Evolutionary conservation across 2,113 vertebrate species (phyloP), one percentile per base, ranked within the genome.

Genomic region (Rostratula benghalensis): DNA sequence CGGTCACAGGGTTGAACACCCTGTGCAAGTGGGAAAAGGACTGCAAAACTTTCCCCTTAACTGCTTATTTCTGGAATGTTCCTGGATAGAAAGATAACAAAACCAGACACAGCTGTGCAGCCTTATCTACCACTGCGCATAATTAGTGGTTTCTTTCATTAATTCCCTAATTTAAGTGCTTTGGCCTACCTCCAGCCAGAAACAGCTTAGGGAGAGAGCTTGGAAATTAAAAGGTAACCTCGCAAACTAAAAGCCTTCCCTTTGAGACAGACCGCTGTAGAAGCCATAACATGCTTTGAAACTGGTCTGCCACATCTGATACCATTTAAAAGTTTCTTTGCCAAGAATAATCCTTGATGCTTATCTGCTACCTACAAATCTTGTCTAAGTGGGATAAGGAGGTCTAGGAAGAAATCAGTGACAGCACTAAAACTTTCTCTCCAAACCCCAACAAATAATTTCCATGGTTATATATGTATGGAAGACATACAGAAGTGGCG

Each of bases 121-220:
- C 22, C 30, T 81, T 91, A 90, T 94, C 81, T 87, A 77, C 7
- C 46, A 56, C 6, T 14, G 68, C 1, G 5, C 23, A 59, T 43
- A 94, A 87, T 93, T 82, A 94, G 90, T 0, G 6, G 74, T 70
- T 94, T 78, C 65, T 84, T 93, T 84, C 41, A 91, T 91, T 94
- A 89, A 84, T 78, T 87, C 45, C 28, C 22, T 85, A 93, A 94
- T 75, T 90, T 48, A 91, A 87, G 69, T 2, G 1, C 61, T 70
- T 85, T 82, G 48, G 70, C 87, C 61, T 85, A 87, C 25, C 57
- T 79, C 65, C 74, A 93, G 37, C 27, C 41, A 92, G 77, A 71
- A 71, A 74, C 9, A 64, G n/a, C 18, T 78, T 46, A 84, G 65
- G 28, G 82, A 68, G 27, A 93, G 5, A 16, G 13, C 50, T 79